Evolutionary conservation across 92 coral and sea anemone species (phyloP), one percentile per base, ranked within the genome.

Genomic region (Paramuricea clavata): DNA sequence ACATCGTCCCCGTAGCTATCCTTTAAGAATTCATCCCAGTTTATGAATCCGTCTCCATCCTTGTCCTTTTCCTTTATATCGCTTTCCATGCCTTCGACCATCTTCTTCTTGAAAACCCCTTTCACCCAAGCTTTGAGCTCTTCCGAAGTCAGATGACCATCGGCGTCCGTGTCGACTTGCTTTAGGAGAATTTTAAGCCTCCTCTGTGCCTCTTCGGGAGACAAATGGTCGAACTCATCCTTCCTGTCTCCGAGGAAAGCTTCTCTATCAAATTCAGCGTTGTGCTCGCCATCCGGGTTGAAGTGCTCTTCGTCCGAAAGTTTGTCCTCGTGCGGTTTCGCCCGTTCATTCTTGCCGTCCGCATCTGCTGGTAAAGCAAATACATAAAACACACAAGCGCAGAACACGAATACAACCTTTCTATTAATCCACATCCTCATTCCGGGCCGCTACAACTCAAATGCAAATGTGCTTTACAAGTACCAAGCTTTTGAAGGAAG

Each of bases 191-290:
- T 57, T 32, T 81, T 87, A 17, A 97, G 89, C 33, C 99, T 92
- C 81, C 90, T 94, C 42, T 90, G 83, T 6, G 99, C 99, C 81
- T 94, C 99, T 44, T 94, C 99, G 19, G 98, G 98, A 7, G 97
- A 49, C 3, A 97, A 93, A 19, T 97, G 92, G 27, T 97, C 99
- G 67, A 91, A 97, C 42, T 97, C 99, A 11, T 97, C 95, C 68
- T 97, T 97, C 92, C 87, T 92, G 69, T 88, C 93, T 0, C 99
- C 99, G 8, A 97, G 89, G 87, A 97, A 97, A 26, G 99, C 99
- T 68, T 97, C 99, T 62, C 95, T 96, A 87, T 97, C 99, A 86
- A 89, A 93, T 22, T 97, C 98, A 22, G 95, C 67, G 88, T 90
- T 89, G 61, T 95, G 98, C 28, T 94, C 93, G 17, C 95, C 98